These are phyloP conservation scores for Sapajus apella DNA, from an alignment of 2,113 vertebrate species.

Conservation along the genomic window DNA sequence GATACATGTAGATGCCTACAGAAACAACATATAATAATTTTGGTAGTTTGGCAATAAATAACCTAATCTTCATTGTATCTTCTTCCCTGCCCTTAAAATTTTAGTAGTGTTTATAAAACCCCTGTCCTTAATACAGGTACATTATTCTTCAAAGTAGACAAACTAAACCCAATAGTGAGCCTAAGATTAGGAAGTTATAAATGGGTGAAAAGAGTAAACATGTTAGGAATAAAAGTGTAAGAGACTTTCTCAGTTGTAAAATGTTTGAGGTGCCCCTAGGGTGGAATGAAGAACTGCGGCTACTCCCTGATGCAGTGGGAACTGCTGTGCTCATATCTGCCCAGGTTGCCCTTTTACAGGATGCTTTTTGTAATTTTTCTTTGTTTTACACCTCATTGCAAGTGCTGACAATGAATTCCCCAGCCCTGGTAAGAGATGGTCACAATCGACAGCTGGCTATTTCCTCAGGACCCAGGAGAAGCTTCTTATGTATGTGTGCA, in stretches of 20 bases:
- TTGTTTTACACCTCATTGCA: background rate
- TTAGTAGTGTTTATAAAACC: background rate
- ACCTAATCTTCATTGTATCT: background rate
- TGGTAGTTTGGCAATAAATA: background rate
- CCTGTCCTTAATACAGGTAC: background rate
- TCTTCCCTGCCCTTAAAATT: background rate
- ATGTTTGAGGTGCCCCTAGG: too few relatives aligned
- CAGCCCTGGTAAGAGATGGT: background rate
- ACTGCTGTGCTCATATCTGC: background rate
- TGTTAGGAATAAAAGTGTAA: background rate
- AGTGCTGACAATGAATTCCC: background rate
- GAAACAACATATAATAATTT: too few relatives aligned
- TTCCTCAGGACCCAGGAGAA: background rate
- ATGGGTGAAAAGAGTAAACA: background rate
- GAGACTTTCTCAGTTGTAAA: background rate
- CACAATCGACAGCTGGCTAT: background rate
- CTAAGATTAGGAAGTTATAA: background rate
- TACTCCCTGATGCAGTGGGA: background rate
- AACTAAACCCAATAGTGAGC: background rate
- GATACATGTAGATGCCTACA: background rate
- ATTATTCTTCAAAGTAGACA: background rate
- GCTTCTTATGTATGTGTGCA: background rate
- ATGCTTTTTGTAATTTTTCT: slow-evolving; percentile 5
- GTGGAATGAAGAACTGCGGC: background rate
- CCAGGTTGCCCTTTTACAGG: background rate